Base-by-base conservation (phyloP, 30 jellyfish, hydroid and myxozoan species). In the Cassiopea xamachana region DNA sequence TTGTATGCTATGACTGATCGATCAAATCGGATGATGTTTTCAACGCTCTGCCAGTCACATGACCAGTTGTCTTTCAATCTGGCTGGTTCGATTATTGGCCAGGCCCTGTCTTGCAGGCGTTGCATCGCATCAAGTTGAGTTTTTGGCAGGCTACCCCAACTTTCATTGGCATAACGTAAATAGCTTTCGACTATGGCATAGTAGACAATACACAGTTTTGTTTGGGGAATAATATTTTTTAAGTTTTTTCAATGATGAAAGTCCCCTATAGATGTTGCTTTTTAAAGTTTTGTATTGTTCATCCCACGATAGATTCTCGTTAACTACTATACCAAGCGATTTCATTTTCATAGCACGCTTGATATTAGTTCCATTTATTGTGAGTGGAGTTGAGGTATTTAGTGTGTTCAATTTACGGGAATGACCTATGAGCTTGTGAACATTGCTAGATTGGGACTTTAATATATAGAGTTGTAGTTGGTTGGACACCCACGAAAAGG, bases 251-350 rank as follows among this genome's bases (percentile, higher is more conserved):
- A 67, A 15, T 67, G 76, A 67, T 67, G 76, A 15, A 67, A 67
- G 76, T 67, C 76, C 76, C 2, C 46, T 19, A 16, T 15, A 19
- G 76, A 67, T 67, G 8, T 67, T 19, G 15, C 76, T 19, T 19
- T 67, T 67, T 15, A 16, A 15, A 67, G 46, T 67, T 2, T 67
- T 67, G 15, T 4, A 67, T 15, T 16, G 76, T 15, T 67, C 76
- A 67, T 67, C 46, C 76, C 76, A 4, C 76, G 14, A 4, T 67
- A 67, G 46, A 19, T 67, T 67, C 76, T 67, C 76, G 76, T 67
- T 19, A 2, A 14, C 19, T 4, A 19, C 15, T 67, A 7, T 19
- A 7, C 76, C 76, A 4, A 67, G 46, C 76, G 76, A 67, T 67
- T 67, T 67, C 76, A 19, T 67, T 19, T 67, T 67, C 15, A 16